These are phyloP conservation scores for Pipistrellus pipistrellus DNA, from an alignment of 2,797 vertebrate genomes.

Conservation along the genomic window DNA sequence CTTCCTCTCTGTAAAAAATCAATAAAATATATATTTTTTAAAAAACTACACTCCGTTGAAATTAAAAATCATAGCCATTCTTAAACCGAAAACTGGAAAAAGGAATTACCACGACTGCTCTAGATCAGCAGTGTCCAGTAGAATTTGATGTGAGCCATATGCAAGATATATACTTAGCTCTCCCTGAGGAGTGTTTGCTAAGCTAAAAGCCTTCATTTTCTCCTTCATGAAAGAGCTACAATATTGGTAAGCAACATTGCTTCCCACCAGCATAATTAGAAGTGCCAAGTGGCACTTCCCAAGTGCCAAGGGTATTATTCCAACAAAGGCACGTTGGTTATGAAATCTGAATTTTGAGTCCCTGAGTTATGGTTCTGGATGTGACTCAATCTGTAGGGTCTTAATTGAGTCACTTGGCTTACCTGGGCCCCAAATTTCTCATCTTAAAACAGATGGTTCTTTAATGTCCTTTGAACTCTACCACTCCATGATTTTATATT, in stretches of 20 bases:
- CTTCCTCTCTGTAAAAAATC: too few relatives aligned
- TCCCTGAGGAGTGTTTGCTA: not conserved
- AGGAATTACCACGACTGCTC: not conserved
- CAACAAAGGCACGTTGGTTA: conserved; percentile 13
- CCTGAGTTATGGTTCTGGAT: conserved; percentile 9
- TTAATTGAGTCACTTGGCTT: conserved; percentile 60
- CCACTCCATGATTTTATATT: not conserved
- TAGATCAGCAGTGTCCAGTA: not conserved
- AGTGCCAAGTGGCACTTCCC: not conserved
- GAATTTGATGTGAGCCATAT: not conserved
- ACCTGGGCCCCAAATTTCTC: conserved; percentile 31
- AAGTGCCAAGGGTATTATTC: not conserved
- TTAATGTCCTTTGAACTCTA: conserved; percentile 42
- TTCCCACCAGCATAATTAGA: not conserved
- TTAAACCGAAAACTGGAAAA: not conserved
- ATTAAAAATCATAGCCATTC: not conserved
- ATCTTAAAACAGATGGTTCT: conserved; percentile 50
- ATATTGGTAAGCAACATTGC: not conserved
- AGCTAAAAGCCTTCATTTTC: conserved; percentile 5
- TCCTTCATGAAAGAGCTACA: conserved; percentile 28
- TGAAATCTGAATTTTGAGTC: conserved; percentile 54
- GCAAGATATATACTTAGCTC: not conserved
- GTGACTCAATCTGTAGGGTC: not conserved
- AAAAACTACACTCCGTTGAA: not conserved
- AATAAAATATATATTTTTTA: too few relatives aligned